Conservation (phyloP, 2,888 invertebrate genomes). For the Atherix ibis region DNA sequence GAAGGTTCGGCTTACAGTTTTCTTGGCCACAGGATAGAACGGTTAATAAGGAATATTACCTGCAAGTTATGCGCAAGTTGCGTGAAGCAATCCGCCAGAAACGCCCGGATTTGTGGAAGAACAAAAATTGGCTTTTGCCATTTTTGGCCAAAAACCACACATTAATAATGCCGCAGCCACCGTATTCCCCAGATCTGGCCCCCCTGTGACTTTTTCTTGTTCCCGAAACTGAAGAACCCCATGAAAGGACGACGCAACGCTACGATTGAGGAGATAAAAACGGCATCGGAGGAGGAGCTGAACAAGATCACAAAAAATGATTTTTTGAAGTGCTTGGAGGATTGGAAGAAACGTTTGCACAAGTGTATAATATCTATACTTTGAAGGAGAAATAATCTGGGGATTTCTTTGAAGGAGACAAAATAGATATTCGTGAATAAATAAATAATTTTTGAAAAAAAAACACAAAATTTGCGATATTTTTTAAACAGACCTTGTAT, state of each 20-base stretch:
- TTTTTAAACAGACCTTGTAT: not conserved
- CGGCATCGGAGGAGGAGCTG: conserved; percentile 5
- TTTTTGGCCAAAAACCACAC: conserved; percentile 6
- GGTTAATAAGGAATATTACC: conserved; percentile 1
- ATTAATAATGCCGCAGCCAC: conserved; percentile 4
- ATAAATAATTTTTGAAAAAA: not conserved
- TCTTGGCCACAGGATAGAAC: too few relatives aligned
- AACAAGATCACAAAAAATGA: conserved; percentile 3
- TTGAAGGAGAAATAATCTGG: too few relatives aligned
- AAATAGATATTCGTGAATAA: not conserved
- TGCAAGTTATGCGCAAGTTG: conserved; percentile 3
- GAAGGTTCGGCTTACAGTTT: conserved; percentile 5
- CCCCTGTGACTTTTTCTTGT: conserved; percentile 6
- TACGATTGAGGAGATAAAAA: conserved; percentile 3
- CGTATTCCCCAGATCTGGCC: conserved; percentile 4
- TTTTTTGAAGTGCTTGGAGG: too few relatives aligned
- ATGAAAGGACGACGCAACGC: conserved; percentile 4
- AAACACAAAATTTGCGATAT: not conserved
- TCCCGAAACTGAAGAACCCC: conserved; percentile 4
- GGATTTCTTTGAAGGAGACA: not conserved
- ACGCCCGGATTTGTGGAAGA: conserved; percentile 5
- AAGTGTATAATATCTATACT: not conserved
- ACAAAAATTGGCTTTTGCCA: conserved; percentile 5
- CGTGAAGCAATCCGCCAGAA: conserved; percentile 4
- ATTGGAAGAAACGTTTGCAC: not conserved